phyloP scores from a whole-genome alignment of 2,113 vertebrate genomes.

The Bufo bufo region DNA sequence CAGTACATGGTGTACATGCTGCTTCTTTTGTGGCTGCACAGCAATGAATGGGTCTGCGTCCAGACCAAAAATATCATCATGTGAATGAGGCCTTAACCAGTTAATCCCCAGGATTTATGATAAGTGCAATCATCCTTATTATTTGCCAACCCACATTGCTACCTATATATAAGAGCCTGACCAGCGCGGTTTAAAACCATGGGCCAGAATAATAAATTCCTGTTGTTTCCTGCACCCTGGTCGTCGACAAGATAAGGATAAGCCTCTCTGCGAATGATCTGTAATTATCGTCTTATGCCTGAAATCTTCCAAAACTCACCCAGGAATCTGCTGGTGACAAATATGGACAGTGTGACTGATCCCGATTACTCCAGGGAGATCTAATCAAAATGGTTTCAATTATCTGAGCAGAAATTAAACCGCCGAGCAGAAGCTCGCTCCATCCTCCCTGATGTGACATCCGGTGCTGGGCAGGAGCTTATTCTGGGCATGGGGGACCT shows the following conservation, averaged over 20 bases:
- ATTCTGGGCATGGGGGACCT: no score
- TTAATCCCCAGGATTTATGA: no score
- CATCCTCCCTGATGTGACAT: not conserved
- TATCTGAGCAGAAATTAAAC: conserved; percentile 20
- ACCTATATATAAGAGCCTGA: no score
- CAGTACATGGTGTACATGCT: no score
- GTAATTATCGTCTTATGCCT: not conserved
- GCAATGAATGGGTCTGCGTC: no score
- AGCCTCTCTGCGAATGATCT: not conserved
- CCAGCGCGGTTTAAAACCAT: not conserved
- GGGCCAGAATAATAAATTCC: not conserved
- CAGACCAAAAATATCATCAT: no score
- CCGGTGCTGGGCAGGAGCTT: not conserved
- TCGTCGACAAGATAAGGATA: not conserved
- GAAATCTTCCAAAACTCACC: not conserved
- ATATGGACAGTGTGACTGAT: conserved; percentile 1
- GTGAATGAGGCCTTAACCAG: no score
- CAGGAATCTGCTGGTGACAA: conserved; percentile 13
- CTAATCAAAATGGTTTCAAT: not conserved
- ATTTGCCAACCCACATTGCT: no score
- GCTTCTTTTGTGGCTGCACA: no score
- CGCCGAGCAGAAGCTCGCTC: conserved; percentile 21
- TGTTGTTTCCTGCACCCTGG: no score
- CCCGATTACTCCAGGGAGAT: conserved; percentile 9
- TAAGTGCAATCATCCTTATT: no score